These are phyloP conservation scores for Pangasius mekongensis DNA, from an alignment of 2,797 vertebrate genomes.

Conservation along the genomic window DNA sequence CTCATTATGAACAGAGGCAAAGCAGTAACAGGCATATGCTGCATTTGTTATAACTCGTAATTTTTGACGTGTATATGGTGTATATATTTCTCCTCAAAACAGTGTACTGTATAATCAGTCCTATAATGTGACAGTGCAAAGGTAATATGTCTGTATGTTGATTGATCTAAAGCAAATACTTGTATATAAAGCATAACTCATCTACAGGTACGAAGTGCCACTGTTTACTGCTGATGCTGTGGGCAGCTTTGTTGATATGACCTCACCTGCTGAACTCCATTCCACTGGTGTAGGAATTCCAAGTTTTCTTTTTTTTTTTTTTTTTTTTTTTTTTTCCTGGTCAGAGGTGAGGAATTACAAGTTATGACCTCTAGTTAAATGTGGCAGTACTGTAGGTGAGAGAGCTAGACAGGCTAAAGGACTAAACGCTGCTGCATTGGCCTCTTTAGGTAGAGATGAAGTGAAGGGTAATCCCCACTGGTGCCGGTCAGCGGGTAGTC, in stretches of 20 bases:
- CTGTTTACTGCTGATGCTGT: neutral
- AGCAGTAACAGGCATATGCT: neutral
- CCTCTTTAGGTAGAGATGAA: neutral
- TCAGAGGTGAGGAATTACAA: neutral
- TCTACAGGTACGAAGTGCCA: neutral
- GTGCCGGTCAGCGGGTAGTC: neutral
- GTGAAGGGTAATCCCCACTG: neutral
- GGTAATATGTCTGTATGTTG: neutral
- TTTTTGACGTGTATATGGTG: neutral
- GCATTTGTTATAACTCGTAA: neutral
- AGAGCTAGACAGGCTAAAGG: neutral
- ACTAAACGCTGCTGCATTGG: neutral
- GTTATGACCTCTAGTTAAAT: neutral
- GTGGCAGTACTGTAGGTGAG: neutral
- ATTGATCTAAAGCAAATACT: neutral
- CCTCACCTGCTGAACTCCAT: neutral
- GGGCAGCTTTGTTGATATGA: neutral
- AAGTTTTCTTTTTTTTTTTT: neutral
- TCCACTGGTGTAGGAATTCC: neutral
- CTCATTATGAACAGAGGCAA: neutral
- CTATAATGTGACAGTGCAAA: neutral
- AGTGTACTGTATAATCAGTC: too few relatives aligned
- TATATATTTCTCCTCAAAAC: neutral
- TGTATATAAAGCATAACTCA: neutral
- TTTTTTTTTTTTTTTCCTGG: neutral